Base-by-base conservation (phyloP, 2,888 invertebrate species). In the Oscheius onirici region DNA sequence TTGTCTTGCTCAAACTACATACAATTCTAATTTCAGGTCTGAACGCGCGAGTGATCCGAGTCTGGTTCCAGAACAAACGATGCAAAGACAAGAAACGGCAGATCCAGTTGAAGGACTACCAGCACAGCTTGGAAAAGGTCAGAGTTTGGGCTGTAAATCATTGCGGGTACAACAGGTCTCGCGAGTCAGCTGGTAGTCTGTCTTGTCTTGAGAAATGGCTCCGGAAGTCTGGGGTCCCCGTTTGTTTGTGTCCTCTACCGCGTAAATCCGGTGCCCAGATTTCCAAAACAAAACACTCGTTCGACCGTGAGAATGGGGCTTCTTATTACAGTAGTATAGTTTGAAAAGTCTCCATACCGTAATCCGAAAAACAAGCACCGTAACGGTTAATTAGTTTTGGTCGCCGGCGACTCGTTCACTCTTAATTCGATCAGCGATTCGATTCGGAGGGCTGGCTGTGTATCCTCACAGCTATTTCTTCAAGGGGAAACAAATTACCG, bases 71-170 rank as follows among this genome's bases (percentile, higher is more conserved):
- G 90, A 97, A 97, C 90, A 97, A 96, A 89, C 91, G 96, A 22
- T 96, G 95, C 91, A 96, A 96, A 90, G 95, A 96, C 90, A 96
- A 96, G 91, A 96, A 96, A 91, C 93, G 95, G 89, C 95, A 95
- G 68, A 93, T 97, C 63, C 93, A 95, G 86, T 93, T 97, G 91
- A 96, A 97, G 89, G 93, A 97, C 90, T 95, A 96, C 89, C 95
- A 96, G 92, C 94, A 95, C 87, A 86, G 87, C 69, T 95, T 96
- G 88, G 96, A 97, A 89, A 95, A 95, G 94, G 95, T 95, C 44
- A 43, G 68, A 24, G 28, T 26, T 63, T 22, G 11, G 52, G n/a
- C 20, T 41, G 58, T 61, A 61, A 61, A 61, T 46, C 43, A 61
- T n/a, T n/a, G 8, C 34, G 8, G 34, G 8, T 34, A 34, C 34